phyloP scores from a whole-genome alignment of 2,797 vertebrate species.

The Poeciliopsis presidionis region DNA sequence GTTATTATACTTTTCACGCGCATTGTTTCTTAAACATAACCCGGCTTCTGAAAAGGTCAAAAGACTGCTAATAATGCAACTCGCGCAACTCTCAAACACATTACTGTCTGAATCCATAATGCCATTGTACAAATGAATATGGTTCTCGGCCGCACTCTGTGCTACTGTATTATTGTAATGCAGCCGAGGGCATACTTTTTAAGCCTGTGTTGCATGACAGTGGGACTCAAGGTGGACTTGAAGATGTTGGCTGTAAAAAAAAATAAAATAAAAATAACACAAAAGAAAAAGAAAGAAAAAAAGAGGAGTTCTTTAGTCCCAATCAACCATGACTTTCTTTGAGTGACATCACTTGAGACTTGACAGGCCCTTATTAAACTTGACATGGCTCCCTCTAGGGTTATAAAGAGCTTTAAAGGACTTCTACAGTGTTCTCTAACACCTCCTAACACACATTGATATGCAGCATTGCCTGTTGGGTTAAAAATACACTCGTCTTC shows the following conservation, averaged over 20 bases:
- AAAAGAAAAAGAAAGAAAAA: background rate
- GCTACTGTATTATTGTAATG: background rate
- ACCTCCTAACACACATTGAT: constrained; percentile 2
- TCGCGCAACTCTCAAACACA: background rate
- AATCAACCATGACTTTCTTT: constrained; percentile 3
- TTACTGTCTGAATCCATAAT: constrained; percentile 7
- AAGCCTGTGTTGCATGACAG: background rate
- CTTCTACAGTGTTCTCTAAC: background rate
- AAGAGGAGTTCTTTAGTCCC: background rate
- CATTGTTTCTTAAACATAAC: constrained; percentile 2
- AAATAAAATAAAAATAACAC: too few relatives aligned
- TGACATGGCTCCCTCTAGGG: constrained; percentile 11
- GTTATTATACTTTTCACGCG: background rate
- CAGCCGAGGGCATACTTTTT: background rate
- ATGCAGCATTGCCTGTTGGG: background rate
- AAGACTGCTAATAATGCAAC: constrained; percentile 3
- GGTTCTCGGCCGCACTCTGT: background rate
- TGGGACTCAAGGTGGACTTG: constrained; percentile 1
- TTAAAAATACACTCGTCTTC: background rate
- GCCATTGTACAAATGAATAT: background rate
- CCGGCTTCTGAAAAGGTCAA: background rate
- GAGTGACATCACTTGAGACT: constrained; percentile 9
- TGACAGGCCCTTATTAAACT: constrained; percentile 5
- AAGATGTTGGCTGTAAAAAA: background rate
- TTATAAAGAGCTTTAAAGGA: constrained; percentile 2